Conservation (phyloP, 2,113 vertebrate species). For the Hydrochoerus hydrochaeris region DNA sequence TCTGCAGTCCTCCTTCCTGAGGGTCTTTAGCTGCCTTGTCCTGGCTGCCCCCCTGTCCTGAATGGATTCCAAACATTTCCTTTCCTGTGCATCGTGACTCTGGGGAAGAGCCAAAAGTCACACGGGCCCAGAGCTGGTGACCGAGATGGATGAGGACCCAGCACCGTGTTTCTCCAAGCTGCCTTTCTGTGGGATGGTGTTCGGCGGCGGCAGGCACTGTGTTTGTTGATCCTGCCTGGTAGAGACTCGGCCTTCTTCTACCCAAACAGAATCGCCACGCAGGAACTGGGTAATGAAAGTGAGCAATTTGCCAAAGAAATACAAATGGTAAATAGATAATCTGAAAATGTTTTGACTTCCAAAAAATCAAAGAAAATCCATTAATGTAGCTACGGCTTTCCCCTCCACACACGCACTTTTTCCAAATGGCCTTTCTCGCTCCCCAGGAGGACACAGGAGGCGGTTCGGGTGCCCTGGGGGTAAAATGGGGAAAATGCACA, state of each 20-base stretch:
- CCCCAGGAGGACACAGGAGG: not conserved
- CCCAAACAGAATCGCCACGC: not conserved
- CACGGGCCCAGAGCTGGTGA: not conserved
- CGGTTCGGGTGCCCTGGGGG: not conserved
- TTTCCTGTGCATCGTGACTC: not conserved
- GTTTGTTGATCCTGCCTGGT: not conserved
- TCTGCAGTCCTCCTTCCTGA: not conserved
- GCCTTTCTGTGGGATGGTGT: not conserved
- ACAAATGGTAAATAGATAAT: not conserved
- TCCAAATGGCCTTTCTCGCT: not conserved
- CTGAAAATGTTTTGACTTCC: not conserved
- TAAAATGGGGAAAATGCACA: not conserved
- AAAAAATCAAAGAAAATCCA: not conserved
- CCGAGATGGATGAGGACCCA: not conserved
- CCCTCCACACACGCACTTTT: not conserved
- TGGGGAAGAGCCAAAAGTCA: not conserved
- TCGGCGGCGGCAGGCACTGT: not conserved
- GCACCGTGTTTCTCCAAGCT: not conserved
- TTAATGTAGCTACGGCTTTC: not conserved
- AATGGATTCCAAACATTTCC: not conserved
- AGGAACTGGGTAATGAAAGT: conserved; percentile 1
- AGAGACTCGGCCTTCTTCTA: not conserved
- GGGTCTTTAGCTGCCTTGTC: not conserved
- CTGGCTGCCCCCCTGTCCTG: not conserved
- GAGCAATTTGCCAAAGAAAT: not conserved